phyloP scores from a whole-genome alignment of 1,140 invertebrate genomes.

The Trachelipus rathkii region DNA sequence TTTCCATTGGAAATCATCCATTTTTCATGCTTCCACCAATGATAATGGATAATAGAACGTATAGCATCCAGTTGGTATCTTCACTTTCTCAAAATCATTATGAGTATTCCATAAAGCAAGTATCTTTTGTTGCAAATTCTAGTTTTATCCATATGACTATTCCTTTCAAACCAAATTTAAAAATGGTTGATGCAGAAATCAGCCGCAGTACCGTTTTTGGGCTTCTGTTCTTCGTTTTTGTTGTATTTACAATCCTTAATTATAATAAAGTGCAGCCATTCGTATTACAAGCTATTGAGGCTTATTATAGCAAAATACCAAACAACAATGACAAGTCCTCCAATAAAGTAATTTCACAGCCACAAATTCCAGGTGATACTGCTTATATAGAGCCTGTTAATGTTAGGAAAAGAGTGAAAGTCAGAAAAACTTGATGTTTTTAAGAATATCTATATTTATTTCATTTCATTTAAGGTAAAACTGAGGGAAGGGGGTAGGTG shows the following conservation, averaged over 20 bases:
- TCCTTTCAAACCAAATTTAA: conserved; percentile 64
- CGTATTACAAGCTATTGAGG: background rate
- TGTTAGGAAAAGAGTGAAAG: conserved; percentile 10
- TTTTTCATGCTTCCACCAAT: conserved; percentile 61
- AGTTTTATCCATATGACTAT: conserved; percentile 66
- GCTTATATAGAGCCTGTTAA: background rate
- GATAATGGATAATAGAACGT: conserved; percentile 63
- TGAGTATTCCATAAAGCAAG: conserved; percentile 56
- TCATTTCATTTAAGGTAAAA: too few relatives aligned
- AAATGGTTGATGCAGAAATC: conserved; percentile 71
- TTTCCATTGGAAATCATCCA: conserved; percentile 56
- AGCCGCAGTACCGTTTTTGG: conserved; percentile 74
- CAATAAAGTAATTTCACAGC: background rate
- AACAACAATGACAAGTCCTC: background rate
- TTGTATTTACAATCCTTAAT: conserved; percentile 62
- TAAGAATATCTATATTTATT: too few relatives aligned
- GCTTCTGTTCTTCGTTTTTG: conserved; percentile 64
- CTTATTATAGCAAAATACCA: background rate
- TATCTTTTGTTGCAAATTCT: conserved; percentile 65
- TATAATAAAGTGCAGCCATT: conserved; percentile 58
- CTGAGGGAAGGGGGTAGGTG: too few relatives aligned
- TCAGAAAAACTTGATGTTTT: background rate
- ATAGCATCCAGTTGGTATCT: conserved; percentile 68
- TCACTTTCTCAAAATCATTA: conserved; percentile 60
- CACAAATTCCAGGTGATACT: background rate